Conservation (phyloP, 1,140 invertebrate genomes). For the Diprion similis region DNA sequence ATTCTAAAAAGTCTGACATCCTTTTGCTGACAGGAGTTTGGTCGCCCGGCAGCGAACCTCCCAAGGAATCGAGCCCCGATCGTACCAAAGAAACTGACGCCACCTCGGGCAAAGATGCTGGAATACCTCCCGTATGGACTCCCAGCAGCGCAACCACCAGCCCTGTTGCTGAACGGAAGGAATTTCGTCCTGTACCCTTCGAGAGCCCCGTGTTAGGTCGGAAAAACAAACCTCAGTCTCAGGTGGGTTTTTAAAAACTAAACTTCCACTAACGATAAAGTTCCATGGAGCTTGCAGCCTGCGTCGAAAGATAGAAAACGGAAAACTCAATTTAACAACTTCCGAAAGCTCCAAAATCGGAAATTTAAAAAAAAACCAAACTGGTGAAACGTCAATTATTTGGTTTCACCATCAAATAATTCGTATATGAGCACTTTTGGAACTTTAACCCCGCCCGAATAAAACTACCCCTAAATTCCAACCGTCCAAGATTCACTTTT, state of each 20-base stretch:
- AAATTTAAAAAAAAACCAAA: too few species aligned
- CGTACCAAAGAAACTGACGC: constrained; percentile 41
- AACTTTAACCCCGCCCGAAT: too few species aligned
- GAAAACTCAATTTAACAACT: too few species aligned
- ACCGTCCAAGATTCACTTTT: too few species aligned
- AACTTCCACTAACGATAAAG: too few species aligned
- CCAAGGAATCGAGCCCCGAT: constrained; percentile 61
- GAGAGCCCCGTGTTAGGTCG: constrained; percentile 72
- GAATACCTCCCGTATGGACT: constrained; percentile 76
- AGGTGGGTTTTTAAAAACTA: not conserved
- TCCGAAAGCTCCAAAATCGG: too few species aligned
- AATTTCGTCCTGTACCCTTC: constrained; percentile 81
- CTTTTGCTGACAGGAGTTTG: constrained; percentile 56
- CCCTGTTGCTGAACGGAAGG: constrained; percentile 68
- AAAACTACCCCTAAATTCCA: too few species aligned
- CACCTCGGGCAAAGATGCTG: constrained; percentile 50
- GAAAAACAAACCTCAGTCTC: constrained; percentile 40
- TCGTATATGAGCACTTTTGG: too few species aligned
- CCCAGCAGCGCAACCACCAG: constrained; percentile 72
- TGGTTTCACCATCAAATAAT: too few species aligned
- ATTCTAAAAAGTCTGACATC: not conserved
- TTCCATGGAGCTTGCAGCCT: too few species aligned
- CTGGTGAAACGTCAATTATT: too few species aligned
- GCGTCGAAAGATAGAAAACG: too few species aligned
- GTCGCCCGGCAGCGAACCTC: constrained; percentile 58